A percentile compares a stretch with the other conserved stretches of the same genome.
Evolutionary conservation across 2,888 invertebrate species (phyloP).

Genomic region (Altica lythri): DNA sequence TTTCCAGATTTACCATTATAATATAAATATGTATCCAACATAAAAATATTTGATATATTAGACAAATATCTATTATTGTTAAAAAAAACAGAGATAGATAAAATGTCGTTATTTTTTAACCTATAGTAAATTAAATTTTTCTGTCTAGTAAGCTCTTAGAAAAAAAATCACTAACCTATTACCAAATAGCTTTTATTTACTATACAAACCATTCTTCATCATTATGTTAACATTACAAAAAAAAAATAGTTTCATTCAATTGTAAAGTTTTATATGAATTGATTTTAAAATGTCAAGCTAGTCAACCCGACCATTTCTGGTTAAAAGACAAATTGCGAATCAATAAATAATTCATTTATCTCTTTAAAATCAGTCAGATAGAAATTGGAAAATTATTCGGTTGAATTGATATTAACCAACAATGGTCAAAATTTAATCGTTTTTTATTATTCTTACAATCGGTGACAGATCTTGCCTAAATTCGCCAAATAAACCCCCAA

Average conservation of each 20-base stretch:
- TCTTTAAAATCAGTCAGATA: constrained; percentile 33
- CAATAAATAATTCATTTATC: constrained; percentile 31
- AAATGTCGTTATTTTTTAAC: constrained; percentile 18
- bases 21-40: too few species aligned
- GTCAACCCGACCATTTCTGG: constrained; percentile 17
- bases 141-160: constrained; percentile 10
- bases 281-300: constrained; percentile 23
- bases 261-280: constrained; percentile 16
- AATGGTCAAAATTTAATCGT: constrained; percentile 45
- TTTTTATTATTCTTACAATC: constrained; percentile 46
- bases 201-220: constrained; percentile 10
- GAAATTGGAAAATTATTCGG: constrained; percentile 41
- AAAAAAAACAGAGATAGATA: too few species aligned
- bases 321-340: constrained; percentile 33
- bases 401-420: constrained; percentile 38
- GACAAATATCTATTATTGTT: too few species aligned
- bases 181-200: constrained; percentile 20
- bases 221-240: constrained; percentile 17
- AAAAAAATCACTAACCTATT: constrained; percentile 15
- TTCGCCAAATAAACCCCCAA: constrained; percentile 53
- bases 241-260: constrained; percentile 20
- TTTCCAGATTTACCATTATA: too few species aligned
- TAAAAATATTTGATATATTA: too few species aligned
- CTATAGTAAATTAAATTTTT: constrained; percentile 12
- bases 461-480: constrained; percentile 50